These are phyloP conservation scores for Sciurus vulgaris DNA, from an alignment of 2,797 vertebrate species.

Conservation along the genomic window DNA sequence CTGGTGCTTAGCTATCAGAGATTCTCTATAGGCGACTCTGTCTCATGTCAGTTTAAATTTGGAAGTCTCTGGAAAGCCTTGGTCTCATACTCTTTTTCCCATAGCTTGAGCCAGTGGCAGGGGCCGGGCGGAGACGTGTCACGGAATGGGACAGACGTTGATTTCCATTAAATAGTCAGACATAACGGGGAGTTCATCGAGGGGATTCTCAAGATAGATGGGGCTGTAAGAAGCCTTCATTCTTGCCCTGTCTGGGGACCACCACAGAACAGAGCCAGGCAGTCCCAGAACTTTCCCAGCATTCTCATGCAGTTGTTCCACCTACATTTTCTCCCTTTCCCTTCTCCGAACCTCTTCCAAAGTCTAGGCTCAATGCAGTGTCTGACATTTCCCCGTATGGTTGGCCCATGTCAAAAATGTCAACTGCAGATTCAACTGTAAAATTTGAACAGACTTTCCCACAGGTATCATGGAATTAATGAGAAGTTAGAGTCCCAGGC, in stretches of 20 bases:
- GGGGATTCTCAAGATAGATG: background rate
- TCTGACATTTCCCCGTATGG: background rate
- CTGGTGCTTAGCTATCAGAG: background rate
- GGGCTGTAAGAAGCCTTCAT: background rate
- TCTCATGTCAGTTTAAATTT: conserved; percentile 54
- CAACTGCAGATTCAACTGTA: background rate
- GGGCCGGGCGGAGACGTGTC: background rate
- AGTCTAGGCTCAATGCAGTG: background rate
- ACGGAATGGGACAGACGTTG: background rate
- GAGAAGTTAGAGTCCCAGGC: background rate
- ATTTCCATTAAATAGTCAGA: background rate
- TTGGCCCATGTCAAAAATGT: background rate
- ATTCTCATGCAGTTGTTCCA: background rate
- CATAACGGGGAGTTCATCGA: background rate
- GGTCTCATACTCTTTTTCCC: background rate
- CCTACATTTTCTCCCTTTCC: background rate
- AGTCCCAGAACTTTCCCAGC: background rate
- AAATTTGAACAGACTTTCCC: background rate
- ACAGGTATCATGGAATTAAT: no score
- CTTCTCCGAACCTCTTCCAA: background rate
- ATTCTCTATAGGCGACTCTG: conserved; percentile 6
- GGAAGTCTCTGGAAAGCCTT: conserved; percentile 48
- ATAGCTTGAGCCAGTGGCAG: background rate
- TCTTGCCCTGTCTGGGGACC: background rate
- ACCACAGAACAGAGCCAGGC: background rate